Percentiles rank a stretch among this genome's conserved stretches.
These are phyloP conservation scores for Fissipunctia ypsillon DNA, from an alignment of 2,888 invertebrate genomes.

Conservation along the genomic window DNA sequence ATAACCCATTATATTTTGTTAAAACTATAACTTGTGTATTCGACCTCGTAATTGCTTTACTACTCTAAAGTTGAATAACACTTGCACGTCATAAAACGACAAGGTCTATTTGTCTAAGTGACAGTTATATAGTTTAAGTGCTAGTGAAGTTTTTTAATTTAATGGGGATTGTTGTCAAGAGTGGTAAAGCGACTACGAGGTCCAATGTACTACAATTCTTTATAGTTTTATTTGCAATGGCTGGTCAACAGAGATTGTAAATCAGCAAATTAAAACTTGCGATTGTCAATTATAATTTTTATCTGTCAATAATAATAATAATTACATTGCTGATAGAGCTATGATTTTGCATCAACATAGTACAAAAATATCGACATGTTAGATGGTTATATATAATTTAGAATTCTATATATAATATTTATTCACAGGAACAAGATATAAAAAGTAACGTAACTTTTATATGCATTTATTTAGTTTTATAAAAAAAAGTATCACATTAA, in stretches of 20 bases:
- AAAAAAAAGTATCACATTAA: conserved; percentile 25
- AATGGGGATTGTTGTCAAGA: too few species aligned
- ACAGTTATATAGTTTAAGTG: too few species aligned
- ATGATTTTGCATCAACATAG: background rate
- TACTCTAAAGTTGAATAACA: too few species aligned
- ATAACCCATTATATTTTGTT: conserved; percentile 9
- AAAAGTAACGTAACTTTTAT: background rate
- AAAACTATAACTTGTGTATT: background rate
- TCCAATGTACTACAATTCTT: too few species aligned
- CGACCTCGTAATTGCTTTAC: background rate
- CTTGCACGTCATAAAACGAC: too few species aligned
- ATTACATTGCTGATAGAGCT: background rate
- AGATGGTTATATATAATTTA: too few species aligned
- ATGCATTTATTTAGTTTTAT: conserved; percentile 29
- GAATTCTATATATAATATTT: background rate
- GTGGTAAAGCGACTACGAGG: too few species aligned
- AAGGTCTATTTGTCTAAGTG: too few species aligned
- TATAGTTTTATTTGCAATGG: background rate
- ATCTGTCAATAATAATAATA: background rate
- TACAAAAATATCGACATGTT: background rate
- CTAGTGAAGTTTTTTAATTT: too few species aligned
- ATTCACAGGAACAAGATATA: background rate
- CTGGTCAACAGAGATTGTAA: background rate
- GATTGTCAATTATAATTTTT: background rate
- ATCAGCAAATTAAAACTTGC: background rate